phyloP scores from a whole-genome alignment of 2,888 invertebrate genomes.

The Timema cristinae region DNA sequence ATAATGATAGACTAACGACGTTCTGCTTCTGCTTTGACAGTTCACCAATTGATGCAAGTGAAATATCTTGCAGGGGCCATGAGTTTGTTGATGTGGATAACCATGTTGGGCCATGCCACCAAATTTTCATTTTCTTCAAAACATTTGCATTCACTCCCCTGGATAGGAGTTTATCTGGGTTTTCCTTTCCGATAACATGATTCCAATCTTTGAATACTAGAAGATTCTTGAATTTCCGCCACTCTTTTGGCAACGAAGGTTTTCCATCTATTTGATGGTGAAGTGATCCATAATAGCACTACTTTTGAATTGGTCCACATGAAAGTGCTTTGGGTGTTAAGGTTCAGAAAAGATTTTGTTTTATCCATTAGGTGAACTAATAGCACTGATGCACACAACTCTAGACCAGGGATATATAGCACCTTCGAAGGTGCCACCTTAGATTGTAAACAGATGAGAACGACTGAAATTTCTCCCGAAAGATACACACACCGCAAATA shows the following conservation, averaged over 20 bases:
- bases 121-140: no score
- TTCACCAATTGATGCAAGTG: no score
- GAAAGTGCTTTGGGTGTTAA: conserved; percentile 19
- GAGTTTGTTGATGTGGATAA: no score
- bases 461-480: conserved; percentile 12
- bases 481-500: conserved; percentile 33
- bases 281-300: conserved; percentile 36
- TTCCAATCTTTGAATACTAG: no score
- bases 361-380: conserved; percentile 30
- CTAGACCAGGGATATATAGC: conserved; percentile 36
- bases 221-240: no score
- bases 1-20: no score
- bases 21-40: no score
- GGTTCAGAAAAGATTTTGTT: conserved; percentile 17
- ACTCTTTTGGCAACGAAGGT: conserved; percentile 34
- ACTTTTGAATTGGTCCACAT: conserved; percentile 38
- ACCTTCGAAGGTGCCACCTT: conserved; percentile 34
- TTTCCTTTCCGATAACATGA: no score
- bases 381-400: conserved; percentile 37
- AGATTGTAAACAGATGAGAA: conserved; percentile 11
- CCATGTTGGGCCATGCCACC: no score
- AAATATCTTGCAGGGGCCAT: no score
- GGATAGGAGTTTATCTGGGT: no score
- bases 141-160: no score
- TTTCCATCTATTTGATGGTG: conserved; percentile 31